Conservation (phyloP, 35 echinoderm and acorn worm genomes). For the Patiria miniata region DNA sequence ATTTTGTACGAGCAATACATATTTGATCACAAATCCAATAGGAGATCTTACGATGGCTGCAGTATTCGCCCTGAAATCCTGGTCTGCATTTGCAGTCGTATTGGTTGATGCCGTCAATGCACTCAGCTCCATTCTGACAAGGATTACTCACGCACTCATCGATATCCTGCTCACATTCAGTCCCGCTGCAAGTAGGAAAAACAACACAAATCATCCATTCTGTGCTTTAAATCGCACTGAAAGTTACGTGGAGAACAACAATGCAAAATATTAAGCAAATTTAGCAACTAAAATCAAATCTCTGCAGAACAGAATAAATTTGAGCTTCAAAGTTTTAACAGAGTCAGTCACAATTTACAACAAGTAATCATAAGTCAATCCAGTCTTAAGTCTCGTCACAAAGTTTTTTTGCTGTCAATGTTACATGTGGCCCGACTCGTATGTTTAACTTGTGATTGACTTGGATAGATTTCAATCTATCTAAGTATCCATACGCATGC, state of each 20-base stretch:
- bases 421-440: too few relatives aligned
- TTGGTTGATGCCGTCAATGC: constrained; percentile 41
- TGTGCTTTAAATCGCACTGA: too few relatives aligned
- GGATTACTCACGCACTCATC: constrained; percentile 47
- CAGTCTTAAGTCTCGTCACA: background rate
- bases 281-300: background rate
- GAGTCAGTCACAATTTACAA: background rate
- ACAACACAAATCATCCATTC: too few relatives aligned
- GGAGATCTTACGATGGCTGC: constrained; percentile 33
- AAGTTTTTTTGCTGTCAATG: too few relatives aligned
- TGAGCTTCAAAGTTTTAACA: background rate
- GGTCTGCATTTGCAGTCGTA: constrained; percentile 48
- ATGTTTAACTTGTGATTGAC: too few relatives aligned
- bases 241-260: too few relatives aligned
- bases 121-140: constrained; percentile 53
- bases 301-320: background rate
- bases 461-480: too few relatives aligned
- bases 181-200: constrained; percentile 3
- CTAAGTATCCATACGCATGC: too few relatives aligned
- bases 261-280: background rate
- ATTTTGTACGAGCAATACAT: too few relatives aligned
- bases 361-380: background rate
- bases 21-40: too few relatives aligned
- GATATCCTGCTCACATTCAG: constrained; percentile 21
- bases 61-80: constrained; percentile 44